Conservation (phyloP, 2,113 vertebrate species). For the Pomatorhinus ruficollis region DNA sequence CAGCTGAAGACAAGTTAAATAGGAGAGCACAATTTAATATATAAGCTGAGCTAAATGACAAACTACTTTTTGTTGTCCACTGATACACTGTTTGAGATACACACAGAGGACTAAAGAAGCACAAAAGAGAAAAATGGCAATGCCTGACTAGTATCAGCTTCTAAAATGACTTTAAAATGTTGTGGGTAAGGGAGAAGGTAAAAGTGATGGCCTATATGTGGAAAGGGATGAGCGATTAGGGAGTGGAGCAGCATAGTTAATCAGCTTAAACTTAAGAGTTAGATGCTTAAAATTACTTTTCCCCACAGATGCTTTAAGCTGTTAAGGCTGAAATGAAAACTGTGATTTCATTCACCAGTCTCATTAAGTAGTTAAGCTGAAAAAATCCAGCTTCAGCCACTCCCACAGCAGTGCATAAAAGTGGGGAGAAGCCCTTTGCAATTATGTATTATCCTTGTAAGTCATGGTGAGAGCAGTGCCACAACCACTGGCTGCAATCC, state of each 20-base stretch:
- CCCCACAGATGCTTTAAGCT: neutral
- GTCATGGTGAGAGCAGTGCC: neutral
- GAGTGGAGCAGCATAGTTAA: neutral
- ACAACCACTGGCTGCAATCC: neutral
- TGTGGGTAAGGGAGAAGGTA: neutral
- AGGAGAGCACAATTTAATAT: neutral
- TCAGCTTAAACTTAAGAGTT: slow-evolving; percentile 8
- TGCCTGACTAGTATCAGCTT: neutral
- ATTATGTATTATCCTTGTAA: neutral
- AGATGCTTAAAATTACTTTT: slow-evolving; percentile 16
- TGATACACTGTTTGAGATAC: neutral
- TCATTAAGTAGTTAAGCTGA: slow-evolving; percentile 4
- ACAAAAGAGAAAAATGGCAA: neutral
- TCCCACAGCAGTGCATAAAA: neutral
- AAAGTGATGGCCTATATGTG: neutral
- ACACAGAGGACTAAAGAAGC: neutral
- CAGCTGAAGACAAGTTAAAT: neutral
- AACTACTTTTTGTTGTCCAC: neutral
- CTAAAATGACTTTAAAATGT: neutral
- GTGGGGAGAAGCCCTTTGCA: neutral
- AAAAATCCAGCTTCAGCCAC: neutral
- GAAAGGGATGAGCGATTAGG: neutral
- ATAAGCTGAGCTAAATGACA: neutral
- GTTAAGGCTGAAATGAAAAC: slow-evolving; percentile 38
- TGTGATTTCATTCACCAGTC: slow-evolving; percentile 8